Base-by-base conservation (phyloP, 2,113 vertebrate species). In the Rhea americana region DNA sequence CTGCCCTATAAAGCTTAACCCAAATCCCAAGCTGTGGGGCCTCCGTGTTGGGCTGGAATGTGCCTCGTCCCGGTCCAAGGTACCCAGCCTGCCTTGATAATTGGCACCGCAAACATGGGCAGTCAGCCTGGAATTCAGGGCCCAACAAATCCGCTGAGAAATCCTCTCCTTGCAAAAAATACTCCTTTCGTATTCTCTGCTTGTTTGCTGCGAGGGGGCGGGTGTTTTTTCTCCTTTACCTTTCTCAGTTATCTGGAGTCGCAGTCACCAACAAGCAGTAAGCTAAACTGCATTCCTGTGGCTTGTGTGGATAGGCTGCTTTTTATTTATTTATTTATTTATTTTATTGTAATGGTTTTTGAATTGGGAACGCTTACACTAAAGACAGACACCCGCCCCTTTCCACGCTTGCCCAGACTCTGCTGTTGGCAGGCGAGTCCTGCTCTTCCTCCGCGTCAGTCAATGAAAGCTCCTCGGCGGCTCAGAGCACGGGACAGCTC, bases 261-360 rank as follows among this genome's bases (percentile, higher is more conserved):
- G 37, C 74, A 50, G 72, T 91, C 1, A 3, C 73, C 82, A 82
- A 25, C 86, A 72, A 88, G 39, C 82, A 82, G 20, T 88, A 77
- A 86, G 39, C 62, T 84, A 32, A 75, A 80, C 80, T 87, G 55
- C 81, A 85, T 95, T 97, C 79, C 91, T 89, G 92, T 84, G 92
- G 92, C 70, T 94, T 82, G 50, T 85, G 86, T 77, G 56, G 22
- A 90, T 1, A 1, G n/a, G 45, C 59, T 91, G 87, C 63, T 79
- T 92, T 93, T 82, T 35, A 66, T 93, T 93, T 63, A 82, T 87
- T 59, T 94, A 71, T 84, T 53, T 91, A 89, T 78, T 78, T 55
- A 74, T 91, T 30, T 58, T 25, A 70, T 72, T 72, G 47, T 82
- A 82, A 88, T 59, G 35, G 51, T 85, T 89, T 95, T 53, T 91